A percentile compares a stretch with the other conserved stretches of the same genome.
Evolutionary conservation across 1,140 invertebrate species (phyloP).

Genomic region (Phortica variegata): DNA sequence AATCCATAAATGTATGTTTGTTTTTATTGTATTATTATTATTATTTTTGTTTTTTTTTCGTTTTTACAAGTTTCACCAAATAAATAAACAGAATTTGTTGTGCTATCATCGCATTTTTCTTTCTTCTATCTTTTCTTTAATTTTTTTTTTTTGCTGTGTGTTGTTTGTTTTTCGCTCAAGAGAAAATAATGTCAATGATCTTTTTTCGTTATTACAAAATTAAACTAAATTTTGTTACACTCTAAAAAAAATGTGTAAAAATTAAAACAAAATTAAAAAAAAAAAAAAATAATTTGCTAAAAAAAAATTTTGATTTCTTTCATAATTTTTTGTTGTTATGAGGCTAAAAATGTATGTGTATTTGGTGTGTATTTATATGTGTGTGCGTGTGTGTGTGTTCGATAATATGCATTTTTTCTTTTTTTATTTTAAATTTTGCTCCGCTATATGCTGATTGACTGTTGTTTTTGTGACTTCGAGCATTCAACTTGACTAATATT

Average conservation of each 20-base stretch:
- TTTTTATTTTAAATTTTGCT: not conserved
- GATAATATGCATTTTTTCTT: not conserved
- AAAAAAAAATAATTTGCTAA: constrained; percentile 17
- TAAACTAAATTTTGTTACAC: not conserved
- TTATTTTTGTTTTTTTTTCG: too few species aligned
- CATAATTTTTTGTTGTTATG: constrained; percentile 23
- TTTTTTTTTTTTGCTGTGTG: too few species aligned
- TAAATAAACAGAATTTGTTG: too few species aligned
- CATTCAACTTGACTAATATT: constrained; percentile 44
- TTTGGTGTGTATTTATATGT: constrained; percentile 7
- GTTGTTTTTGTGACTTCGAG: too few species aligned
- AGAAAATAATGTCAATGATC: constrained; percentile 1
- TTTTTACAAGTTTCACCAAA: too few species aligned
- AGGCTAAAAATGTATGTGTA: constrained; percentile 15
- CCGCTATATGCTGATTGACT: too few species aligned
- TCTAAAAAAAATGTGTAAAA: constrained; percentile 14
- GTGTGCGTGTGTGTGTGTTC: constrained; percentile 20
- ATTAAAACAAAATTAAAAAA: constrained; percentile 15
- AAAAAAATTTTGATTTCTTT: constrained; percentile 25
- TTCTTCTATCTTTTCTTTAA: too few species aligned
- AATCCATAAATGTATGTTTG: too few species aligned
- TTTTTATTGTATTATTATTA: too few species aligned
- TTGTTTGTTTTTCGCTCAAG: too few species aligned
- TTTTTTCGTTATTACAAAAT: not conserved
- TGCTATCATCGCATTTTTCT: too few species aligned